Evolutionary conservation across 2,888 invertebrate genomes (phyloP), one percentile per base, ranked within the genome.

Genomic region (Meiosimyza decipiens): DNA sequence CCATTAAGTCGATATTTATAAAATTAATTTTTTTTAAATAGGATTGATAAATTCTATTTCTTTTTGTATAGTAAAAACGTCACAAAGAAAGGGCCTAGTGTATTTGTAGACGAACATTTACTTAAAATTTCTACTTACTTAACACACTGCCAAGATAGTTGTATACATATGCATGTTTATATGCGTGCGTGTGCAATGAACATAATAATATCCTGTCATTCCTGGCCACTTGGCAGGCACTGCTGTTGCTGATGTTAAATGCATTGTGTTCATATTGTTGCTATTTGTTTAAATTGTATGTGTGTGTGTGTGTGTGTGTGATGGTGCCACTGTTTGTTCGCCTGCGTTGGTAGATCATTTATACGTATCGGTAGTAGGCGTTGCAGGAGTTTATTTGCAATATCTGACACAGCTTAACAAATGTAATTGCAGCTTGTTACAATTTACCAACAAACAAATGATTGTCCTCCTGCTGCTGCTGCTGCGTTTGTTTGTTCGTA

Each of bases 341-440:
- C 9, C 9, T 40, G 40, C 9, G 40, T 40, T 40, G 40, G 40
- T 40, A 40, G 40, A 40, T 40, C 40, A 40, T 40, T 40, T 40
- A 40, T 40, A 6, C 40, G 40, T 9, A 40, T 9, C 40, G 40
- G 40, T 6, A 7, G 40, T 9, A 40, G 40, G 40, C 40, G 40
- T 40, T 40, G 6, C 9, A n/a, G 47, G 11, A 18, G 66, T 51
- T 33, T 18, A 12, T 15, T 52, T 33, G 54, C 65, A 51, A 40
- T 67, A 55, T 74, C 75, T 74, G 76, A 75, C 77, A 73, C 74
- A 75, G 80, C 79, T 40, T 84, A 84, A 83, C 80, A 80, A 80
- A 80, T 82, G 82, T 84, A 82, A 82, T 82, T 82, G 82, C 81
- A 81, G 78, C 79, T 81, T 81, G 81, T 77, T 80, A 73, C 82